These are phyloP conservation scores for Protobothrops mucrosquamatus DNA, from an alignment of 2,113 vertebrate species.

Conservation along the genomic window DNA sequence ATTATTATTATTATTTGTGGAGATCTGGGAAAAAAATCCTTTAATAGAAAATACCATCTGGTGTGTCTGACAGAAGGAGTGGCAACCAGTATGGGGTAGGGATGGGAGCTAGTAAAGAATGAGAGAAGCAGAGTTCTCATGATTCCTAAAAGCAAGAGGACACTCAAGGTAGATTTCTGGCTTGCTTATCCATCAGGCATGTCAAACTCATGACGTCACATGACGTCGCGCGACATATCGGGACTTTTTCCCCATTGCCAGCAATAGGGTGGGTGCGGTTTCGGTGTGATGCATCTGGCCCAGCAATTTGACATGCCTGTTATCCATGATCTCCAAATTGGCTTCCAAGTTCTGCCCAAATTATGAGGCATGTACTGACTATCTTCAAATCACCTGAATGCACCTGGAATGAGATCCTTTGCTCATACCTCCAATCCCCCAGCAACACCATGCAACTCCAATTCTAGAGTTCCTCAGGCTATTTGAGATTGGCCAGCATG, in stretches of 20 bases:
- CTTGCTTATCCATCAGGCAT: neutral
- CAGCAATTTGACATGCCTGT: too few species aligned
- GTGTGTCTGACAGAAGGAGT: neutral
- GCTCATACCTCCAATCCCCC: neutral
- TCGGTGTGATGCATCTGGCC: too few species aligned
- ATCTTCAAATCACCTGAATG: neutral
- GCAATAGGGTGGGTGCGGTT: too few species aligned
- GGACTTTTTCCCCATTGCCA: too few species aligned
- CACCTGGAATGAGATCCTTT: neutral
- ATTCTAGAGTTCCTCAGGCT: neutral
- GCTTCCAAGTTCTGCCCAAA: neutral
- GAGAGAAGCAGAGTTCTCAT: neutral
- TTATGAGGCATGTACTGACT: neutral
- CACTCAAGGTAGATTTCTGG: neutral
- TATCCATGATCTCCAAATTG: neutral
- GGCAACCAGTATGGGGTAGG: neutral
- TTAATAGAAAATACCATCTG: neutral
- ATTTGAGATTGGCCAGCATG: neutral
- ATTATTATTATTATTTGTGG: neutral
- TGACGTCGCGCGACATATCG: too few species aligned
- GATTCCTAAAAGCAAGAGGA: neutral
- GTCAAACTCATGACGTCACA: too few species aligned
- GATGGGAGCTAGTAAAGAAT: neutral
- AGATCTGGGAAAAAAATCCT: neutral
- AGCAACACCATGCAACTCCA: neutral